A percentile compares a stretch with the other conserved stretches of the same genome.
Conservation (phyloP, 1,140 invertebrate species). For the Drosophila pseudoananassae region DNA sequence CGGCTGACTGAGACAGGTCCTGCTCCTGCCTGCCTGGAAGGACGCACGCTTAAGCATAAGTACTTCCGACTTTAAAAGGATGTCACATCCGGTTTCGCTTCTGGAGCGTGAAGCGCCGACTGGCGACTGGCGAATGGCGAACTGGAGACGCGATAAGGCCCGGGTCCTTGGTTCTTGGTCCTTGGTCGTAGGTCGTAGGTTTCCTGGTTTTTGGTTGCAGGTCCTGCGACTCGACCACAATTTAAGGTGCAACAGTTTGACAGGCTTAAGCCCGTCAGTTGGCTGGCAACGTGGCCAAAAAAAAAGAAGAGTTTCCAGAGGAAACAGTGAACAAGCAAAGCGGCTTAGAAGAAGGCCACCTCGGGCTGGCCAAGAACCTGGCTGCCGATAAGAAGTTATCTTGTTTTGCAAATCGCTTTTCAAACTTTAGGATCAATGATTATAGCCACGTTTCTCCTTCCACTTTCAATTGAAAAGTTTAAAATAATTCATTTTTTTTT, state of each 20-base stretch:
- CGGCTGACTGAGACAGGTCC: constrained; percentile 7
- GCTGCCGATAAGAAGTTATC: constrained; percentile 17
- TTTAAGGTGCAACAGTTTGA: constrained; percentile 68
- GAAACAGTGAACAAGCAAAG: constrained; percentile 16
- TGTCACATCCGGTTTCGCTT: constrained; percentile 82
- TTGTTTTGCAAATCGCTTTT: constrained; percentile 4
- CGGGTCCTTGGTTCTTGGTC: constrained; percentile 8
- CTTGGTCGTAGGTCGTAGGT: background rate
- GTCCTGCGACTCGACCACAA: constrained; percentile 23
- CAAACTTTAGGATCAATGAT: background rate
- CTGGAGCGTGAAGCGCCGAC: constrained; percentile 78
- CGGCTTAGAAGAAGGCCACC: constrained; percentile 18
- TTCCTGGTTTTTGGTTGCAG: background rate
- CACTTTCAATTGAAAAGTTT: background rate
- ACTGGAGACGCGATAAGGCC: constrained; percentile 69
- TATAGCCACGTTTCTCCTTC: background rate
- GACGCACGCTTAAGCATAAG: constrained; percentile 83
- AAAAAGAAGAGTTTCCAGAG: background rate
- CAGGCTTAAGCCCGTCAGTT: constrained; percentile 33
- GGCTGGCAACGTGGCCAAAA: background rate
- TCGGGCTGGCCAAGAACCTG: constrained; percentile 5
- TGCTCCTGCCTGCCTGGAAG: background rate
- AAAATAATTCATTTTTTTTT: background rate
- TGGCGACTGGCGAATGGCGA: constrained; percentile 5
- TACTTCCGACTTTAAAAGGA: constrained; percentile 84